Evolutionary conservation across 1,140 invertebrate species (phyloP).

Genomic region (Acyrthosiphon pisum): DNA sequence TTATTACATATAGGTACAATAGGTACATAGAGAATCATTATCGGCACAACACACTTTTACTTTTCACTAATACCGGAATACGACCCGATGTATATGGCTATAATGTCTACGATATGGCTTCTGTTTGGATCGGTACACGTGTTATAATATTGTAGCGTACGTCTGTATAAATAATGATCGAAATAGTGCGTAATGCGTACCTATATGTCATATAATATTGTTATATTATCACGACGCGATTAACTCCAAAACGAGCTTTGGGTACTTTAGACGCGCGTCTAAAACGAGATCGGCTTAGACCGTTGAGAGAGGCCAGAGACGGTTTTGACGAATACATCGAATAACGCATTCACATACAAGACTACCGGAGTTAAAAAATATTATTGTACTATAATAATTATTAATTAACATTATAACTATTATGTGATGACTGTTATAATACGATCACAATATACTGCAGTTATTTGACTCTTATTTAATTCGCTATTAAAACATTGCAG

Average conservation of each 20-base stretch:
- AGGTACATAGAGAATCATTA: not conserved
- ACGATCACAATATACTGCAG: not conserved
- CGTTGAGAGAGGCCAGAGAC: not conserved
- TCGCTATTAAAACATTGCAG: not conserved
- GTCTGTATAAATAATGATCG: not conserved
- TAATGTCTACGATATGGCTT: not conserved
- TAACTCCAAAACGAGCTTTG: not conserved
- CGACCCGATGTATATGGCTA: not conserved
- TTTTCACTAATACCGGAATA: not conserved
- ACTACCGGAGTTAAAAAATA: not conserved
- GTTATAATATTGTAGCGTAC: not conserved
- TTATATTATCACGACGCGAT: not conserved
- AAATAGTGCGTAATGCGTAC: not conserved
- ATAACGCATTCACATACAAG: not conserved
- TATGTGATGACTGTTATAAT: not conserved
- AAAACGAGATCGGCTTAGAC: not conserved
- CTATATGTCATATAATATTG: not conserved
- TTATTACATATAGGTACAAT: not conserved
- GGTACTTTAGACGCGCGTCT: not conserved
- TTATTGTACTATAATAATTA: not conserved
- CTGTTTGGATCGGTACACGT: not conserved
- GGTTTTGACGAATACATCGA: not conserved
- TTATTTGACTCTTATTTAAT: not conserved
- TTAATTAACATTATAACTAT: not conserved
- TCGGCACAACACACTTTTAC: not conserved